Evolutionary conservation across 2,888 invertebrate species (phyloP), one percentile per base, ranked within the genome.

Genomic region (Conchocele bisecta): DNA sequence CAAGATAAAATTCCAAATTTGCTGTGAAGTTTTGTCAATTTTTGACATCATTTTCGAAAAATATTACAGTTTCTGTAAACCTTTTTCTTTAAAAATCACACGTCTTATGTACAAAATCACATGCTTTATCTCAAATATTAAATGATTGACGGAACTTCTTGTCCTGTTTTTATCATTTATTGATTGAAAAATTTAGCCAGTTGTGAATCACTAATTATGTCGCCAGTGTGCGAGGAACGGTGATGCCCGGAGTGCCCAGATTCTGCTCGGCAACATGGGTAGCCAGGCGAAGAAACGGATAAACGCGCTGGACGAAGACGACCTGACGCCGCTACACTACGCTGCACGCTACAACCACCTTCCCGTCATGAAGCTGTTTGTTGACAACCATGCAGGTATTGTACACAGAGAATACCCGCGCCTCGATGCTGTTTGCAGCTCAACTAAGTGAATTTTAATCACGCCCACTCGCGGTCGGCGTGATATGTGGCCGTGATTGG

Each of bases 321-420:
- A 87, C 15, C 77, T 92, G 28, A 87, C 90, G 6, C 89, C 92
- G 0, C 85, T 92, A 20, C 92, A 92, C 82, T 92, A 92, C 75
- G 92, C 92, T 17, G 91, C 92, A 5, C 89, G 92, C 15, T 91
- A 92, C 83, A 91, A 91, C 68, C 91, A 91, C 61, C 81, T 89
- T 1, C 79, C 78, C 22, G 86, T 91, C 0, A 89, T 91, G 28
- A 86, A 88, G 61, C 66, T 91, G 9, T 87, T 92, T 3, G 84
- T 92, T 7, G 87, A 90, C 33, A 82, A 83, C 56, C 90, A 90
- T 29, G 92, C 92, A 58, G 82, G 91, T 89, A 79, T 77, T n/a
- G n/a, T n/a, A n/a, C n/a, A n/a, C n/a, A n/a, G n/a, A n/a, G n/a
- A n/a, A n/a, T n/a, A n/a, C n/a, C n/a, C n/a, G n/a, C n/a, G n/a